Evolutionary conservation across 2,797 vertebrate genomes (phyloP).

Genomic region (Rhynchonycteris naso): DNA sequence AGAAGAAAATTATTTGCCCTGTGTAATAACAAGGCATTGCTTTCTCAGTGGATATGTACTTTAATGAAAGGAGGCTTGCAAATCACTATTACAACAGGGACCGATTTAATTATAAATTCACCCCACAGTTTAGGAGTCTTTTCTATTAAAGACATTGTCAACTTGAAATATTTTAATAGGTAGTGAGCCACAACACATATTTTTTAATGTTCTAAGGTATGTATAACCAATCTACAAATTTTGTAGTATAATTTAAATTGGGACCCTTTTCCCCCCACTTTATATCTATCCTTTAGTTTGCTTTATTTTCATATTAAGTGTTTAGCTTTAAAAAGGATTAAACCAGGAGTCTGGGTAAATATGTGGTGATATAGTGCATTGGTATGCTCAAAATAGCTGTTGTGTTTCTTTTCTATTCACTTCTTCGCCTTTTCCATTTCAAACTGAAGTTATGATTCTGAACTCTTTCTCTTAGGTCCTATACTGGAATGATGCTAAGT

Average conservation of each 20-base stretch:
- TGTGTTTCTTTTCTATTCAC: neutral
- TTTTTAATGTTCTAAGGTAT: neutral
- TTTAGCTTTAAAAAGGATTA: constrained; percentile 58
- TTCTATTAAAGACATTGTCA: constrained; percentile 11
- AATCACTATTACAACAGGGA: constrained; percentile 16
- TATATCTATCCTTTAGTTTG: neutral
- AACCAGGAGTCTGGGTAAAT: constrained; percentile 2
- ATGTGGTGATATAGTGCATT: neutral
- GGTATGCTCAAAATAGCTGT: neutral
- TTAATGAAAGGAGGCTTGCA: constrained; percentile 51
- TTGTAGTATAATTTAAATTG: constrained; percentile 16
- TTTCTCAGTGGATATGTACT: constrained; percentile 12
- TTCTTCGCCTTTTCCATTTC: constrained; percentile 37
- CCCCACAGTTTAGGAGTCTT: constrained; percentile 6
- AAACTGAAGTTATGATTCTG: constrained; percentile 50
- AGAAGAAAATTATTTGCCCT: constrained; percentile 69
- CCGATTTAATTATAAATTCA: constrained; percentile 41
- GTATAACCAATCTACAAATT: neutral
- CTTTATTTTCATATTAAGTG: constrained; percentile 19
- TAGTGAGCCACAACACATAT: neutral
- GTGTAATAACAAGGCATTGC: constrained; percentile 22
- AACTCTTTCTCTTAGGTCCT: constrained; percentile 67
- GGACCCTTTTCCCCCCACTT: neutral
- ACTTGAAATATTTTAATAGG: neutral
- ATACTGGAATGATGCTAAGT: constrained; percentile 66